These are phyloP conservation scores for human DNA, from an alignment of 2,113 vertebrate genomes.

Conservation along the genomic window DNA sequence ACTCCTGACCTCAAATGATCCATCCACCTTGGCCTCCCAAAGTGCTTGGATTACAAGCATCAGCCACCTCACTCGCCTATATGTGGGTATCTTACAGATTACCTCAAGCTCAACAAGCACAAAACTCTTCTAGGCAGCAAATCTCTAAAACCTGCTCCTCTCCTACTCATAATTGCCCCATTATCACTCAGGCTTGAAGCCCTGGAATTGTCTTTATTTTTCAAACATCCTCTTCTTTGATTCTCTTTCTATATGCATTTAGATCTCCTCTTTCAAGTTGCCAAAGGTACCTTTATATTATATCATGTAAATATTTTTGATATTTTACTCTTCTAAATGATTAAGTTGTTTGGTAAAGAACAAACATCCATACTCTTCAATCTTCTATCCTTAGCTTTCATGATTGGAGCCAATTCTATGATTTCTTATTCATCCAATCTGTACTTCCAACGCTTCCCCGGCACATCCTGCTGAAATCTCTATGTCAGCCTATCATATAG, in stretches of 20 bases:
- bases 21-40: no score
- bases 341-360: neutral
- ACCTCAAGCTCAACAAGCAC: neutral
- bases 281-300: neutral
- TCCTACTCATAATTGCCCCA: neutral
- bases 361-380: neutral
- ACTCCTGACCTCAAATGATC: no score
- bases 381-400: neutral
- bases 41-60: no score
- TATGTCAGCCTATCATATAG: neutral
- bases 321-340: neutral
- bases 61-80: no score
- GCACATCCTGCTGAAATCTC: neutral
- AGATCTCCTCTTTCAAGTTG: neutral
- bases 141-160: neutral
- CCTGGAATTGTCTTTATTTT: neutral
- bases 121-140: neutral
- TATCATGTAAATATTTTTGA: neutral
- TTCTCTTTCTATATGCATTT: neutral
- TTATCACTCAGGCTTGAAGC: neutral
- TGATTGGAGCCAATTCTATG: neutral
- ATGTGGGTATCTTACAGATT: neutral
- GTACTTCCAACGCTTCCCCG: neutral
- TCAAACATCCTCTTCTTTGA: neutral
- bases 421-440: neutral